phyloP scores from a whole-genome alignment of 2,113 vertebrate genomes.

The Myocastor coypus region DNA sequence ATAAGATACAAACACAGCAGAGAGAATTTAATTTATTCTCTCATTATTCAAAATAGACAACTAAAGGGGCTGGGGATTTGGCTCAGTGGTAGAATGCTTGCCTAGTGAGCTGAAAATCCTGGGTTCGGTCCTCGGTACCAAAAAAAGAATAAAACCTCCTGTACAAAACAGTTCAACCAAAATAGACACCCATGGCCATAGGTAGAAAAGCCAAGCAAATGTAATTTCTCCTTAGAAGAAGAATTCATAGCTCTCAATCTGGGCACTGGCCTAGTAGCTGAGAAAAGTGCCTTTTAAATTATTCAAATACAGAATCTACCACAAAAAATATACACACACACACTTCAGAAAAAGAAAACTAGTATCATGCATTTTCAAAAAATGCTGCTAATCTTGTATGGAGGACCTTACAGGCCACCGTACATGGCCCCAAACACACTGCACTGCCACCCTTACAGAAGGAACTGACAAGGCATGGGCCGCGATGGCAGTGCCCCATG shows the following conservation, averaged over 20 bases:
- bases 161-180: too few species aligned
- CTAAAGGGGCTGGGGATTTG: too few species aligned
- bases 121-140: too few species aligned
- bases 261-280: background rate
- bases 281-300: background rate
- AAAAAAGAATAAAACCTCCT: too few species aligned
- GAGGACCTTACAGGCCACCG: background rate
- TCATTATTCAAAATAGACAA: background rate
- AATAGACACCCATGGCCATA: background rate
- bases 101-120: too few species aligned
- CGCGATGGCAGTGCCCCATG: background rate
- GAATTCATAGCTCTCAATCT: background rate
- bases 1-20: background rate
- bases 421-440: background rate
- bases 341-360: background rate
- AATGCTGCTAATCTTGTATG: background rate
- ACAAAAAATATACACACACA: background rate
- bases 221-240: constrained; percentile 22
- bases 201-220: background rate
- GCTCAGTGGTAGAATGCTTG: too few species aligned
- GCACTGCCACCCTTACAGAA: background rate
- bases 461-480: background rate
- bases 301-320: constrained; percentile 41
- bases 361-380: background rate
- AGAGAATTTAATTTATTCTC: background rate